Conservation (phyloP, 2,888 invertebrate species). For the Lottia gigantea region DNA sequence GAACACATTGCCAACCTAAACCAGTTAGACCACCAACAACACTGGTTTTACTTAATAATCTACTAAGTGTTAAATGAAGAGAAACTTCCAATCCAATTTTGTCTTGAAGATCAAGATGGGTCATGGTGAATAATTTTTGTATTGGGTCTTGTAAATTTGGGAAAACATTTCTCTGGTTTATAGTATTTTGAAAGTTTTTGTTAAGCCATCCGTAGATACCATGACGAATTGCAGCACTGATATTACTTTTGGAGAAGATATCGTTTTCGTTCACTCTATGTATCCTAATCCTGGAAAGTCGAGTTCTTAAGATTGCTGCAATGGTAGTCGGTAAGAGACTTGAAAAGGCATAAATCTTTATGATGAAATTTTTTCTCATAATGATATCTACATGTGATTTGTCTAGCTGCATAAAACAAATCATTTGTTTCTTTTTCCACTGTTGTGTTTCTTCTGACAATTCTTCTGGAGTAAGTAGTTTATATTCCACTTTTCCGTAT, state of each 20-base stretch:
- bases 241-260: background rate
- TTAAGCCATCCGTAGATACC: background rate
- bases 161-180: background rate
- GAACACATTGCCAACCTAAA: conserved; percentile 48
- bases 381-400: background rate
- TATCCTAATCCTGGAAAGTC: background rate
- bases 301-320: background rate
- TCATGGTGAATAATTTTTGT: background rate
- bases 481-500: background rate
- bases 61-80: background rate
- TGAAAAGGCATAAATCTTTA: background rate
- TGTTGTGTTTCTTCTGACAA: background rate
- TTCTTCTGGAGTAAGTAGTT: background rate
- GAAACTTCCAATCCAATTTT: background rate
- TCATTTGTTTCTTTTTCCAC: background rate
- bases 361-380: background rate
- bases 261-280: background rate
- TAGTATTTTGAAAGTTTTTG: background rate
- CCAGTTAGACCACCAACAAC: conserved; percentile 52
- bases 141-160: background rate
- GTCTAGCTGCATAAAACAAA: background rate
- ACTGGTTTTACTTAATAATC: conserved; percentile 34
- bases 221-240: background rate
- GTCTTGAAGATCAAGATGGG: background rate
- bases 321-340: background rate